Percentiles rank a stretch among this genome's conserved stretches.
Evolutionary conservation across 2,113 vertebrate genomes (phyloP).

Genomic region (Oncorhynchus nerka): DNA sequence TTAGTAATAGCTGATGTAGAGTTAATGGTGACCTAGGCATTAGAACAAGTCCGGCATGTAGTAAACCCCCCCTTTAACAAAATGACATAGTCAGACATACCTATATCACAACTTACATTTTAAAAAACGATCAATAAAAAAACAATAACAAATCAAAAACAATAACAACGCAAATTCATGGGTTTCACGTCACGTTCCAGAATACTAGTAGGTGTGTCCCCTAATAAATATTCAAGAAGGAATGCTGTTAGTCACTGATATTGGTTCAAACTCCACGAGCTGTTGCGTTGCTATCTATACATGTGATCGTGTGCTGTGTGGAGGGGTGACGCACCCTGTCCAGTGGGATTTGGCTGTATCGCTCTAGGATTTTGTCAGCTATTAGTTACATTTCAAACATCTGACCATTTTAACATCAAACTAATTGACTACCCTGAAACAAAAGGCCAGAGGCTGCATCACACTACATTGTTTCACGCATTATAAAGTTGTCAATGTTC

Average conservation of each 20-base stretch:
- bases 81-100: background rate
- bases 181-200: background rate
- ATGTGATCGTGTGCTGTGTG: background rate
- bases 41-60: background rate
- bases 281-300: background rate
- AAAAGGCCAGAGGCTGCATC: too few species aligned
- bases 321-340: background rate
- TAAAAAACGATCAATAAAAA: background rate
- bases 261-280: background rate
- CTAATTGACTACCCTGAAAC: too few species aligned
- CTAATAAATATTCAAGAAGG: background rate
- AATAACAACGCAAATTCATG: background rate
- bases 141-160: background rate
- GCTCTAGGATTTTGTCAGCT: background rate
- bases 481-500: background rate
- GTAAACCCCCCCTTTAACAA: background rate
- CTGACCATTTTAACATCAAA: background rate
- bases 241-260: background rate
- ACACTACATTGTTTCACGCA: background rate
- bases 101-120: background rate
- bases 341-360: background rate
- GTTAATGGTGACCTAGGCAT: background rate
- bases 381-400: background rate
- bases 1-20: background rate
- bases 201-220: background rate